These are phyloP conservation scores for Colinus virginianus DNA, from an alignment of 2,113 vertebrate species.

Conservation along the genomic window DNA sequence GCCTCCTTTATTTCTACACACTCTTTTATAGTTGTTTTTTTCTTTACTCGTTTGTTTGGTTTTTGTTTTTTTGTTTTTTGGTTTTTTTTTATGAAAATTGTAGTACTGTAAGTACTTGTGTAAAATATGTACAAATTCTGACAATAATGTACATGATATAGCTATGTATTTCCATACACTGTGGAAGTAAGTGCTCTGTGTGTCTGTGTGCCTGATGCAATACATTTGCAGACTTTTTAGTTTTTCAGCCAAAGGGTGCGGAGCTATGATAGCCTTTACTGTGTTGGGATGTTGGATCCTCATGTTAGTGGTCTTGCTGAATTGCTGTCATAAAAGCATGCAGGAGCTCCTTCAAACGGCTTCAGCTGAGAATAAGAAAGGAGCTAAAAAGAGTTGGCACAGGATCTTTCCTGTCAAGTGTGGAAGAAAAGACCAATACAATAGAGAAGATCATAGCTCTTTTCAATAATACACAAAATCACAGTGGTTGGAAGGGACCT, in stretches of 20 bases:
- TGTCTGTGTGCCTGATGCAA: background rate
- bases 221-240: background rate
- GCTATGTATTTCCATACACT: fast-evolving
- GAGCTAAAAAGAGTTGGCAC: background rate
- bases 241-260: background rate
- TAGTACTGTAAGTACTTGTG: background rate
- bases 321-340: background rate
- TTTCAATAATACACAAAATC: background rate
- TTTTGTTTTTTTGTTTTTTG: background rate
- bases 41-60: too few species aligned
- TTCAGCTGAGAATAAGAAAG: background rate
- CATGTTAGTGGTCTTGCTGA: background rate
- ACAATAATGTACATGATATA: background rate
- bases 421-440: background rate
- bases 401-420: background rate
- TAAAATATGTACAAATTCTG: background rate
- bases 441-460: background rate
- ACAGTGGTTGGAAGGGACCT: too few species aligned
- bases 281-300: background rate
- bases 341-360: background rate
- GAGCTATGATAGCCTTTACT: background rate
- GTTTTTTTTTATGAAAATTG: background rate
- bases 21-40: background rate
- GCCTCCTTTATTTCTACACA: background rate
- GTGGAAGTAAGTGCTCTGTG: background rate